A percentile compares a stretch with the other conserved stretches of the same genome.
Conservation (phyloP, 2,113 vertebrate species). For the Tetrax tetrax region DNA sequence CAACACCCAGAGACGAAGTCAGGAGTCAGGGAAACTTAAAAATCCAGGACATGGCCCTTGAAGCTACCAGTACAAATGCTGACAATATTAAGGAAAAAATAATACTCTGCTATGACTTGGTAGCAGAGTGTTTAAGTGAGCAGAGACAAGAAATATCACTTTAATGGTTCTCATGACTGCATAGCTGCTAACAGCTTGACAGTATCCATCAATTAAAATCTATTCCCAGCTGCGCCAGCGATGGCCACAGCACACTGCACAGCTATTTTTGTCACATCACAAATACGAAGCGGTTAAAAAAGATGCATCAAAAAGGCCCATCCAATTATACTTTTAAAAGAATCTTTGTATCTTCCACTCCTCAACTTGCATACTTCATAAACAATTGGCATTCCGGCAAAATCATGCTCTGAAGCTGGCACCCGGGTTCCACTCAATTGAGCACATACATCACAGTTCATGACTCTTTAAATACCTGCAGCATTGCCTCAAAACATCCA, state of each 20-base stretch:
- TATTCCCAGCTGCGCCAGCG: conserved; percentile 45
- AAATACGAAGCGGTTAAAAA: conserved; percentile 18
- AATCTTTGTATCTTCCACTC: neutral
- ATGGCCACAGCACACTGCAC: neutral
- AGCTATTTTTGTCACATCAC: conserved; percentile 42
- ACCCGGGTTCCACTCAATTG: conserved; percentile 37
- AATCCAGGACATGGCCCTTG: accelerated
- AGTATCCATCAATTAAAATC: conserved; percentile 68
- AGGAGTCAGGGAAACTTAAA: neutral
- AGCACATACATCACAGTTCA: neutral
- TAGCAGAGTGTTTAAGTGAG: conserved; percentile 26
- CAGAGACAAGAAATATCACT: conserved; percentile 39
- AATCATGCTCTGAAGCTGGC: neutral
- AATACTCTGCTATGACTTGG: neutral
- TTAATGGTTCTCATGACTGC: conserved; percentile 38
- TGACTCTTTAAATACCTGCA: neutral
- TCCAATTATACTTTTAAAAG: neutral
- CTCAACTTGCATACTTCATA: neutral
- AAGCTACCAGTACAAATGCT: neutral
- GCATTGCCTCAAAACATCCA: neutral
- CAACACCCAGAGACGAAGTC: neutral
- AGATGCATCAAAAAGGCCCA: neutral
- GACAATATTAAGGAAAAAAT: neutral
- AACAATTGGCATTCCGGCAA: neutral
- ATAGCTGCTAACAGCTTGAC: conserved; percentile 27